Base-by-base conservation (phyloP, 2,888 invertebrate genomes). In the Hetaerina titia region DNA sequence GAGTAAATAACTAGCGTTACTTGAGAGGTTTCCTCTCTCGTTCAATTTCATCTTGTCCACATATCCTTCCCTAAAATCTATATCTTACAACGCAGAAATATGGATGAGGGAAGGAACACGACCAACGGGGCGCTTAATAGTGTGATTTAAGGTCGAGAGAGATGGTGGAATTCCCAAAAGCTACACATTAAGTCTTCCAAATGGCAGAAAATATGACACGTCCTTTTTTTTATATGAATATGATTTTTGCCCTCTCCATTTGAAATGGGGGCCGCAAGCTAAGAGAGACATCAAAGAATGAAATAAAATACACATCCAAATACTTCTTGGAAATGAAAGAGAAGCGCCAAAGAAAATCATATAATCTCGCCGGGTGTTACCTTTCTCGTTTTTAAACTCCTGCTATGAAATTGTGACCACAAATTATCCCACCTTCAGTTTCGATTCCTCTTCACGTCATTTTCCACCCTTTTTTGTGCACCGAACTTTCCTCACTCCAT, bases 391-490 rank as follows among this genome's bases (percentile, higher is more conserved):
- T 81, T 81, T 69, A 22, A 45, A 90, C 58, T 60, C 63, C 90
- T 19, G n/a, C 90, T 64, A 90, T 64, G 90, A 90, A 69, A 64
- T 22, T 90, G n/a, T 22, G 90, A 58, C 64, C 90, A 64, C 90
- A 90, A 90, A 90, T 64, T 90, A 90, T 19, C 64, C 64, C 90
- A 64, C 31, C 22, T 90, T 64, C 64, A 45, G 63, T 69, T 90
- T 13, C 45, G 64, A 64, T 64, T 90, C 58, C 89, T 57, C 17
- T 11, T 89, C 58, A 31, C 90, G 45, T 90, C 64, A 64, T 64
- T 64, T 90, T 45, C 45, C 45, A 25, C 90, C 90, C 25, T 90
- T 45, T 81, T 31, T 81, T 22, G 31, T 81, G 81, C 81, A 81
- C 31, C 81, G 81, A 81, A 11, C 81, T 81, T 81, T 81, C 81